Percentiles rank a stretch among this genome's conserved stretches.
Conservation (phyloP, 2,888 invertebrate species). For the Phlogophora meticulosa region DNA sequence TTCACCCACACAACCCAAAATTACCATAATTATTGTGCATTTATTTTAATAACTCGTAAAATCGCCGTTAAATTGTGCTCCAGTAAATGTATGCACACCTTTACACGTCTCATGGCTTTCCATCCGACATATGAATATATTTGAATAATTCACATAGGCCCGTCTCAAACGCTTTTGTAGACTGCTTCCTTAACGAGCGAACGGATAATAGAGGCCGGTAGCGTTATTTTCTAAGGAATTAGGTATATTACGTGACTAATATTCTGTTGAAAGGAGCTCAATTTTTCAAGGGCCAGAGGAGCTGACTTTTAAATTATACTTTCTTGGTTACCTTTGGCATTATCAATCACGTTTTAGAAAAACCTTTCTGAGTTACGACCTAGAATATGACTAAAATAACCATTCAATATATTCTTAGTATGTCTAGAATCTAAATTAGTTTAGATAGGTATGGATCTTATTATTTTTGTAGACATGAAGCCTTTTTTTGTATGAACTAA, state of each 20-base stretch:
- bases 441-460: too few species aligned
- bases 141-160: slow-evolving; percentile 81
- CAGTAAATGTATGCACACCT: slow-evolving; percentile 63
- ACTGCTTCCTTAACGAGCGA: slow-evolving; percentile 66
- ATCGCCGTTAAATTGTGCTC: slow-evolving; percentile 54
- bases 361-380: background rate
- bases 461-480: background rate
- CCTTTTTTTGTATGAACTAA: background rate
- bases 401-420: background rate
- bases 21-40: slow-evolving; percentile 50
- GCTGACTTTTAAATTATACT: slow-evolving; percentile 26
- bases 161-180: slow-evolving; percentile 71
- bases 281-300: slow-evolving; percentile 29
- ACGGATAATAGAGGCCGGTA: slow-evolving; percentile 61
- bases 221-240: slow-evolving; percentile 64
- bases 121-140: slow-evolving; percentile 82
- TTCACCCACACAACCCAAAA: slow-evolving; percentile 23
- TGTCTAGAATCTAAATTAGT: background rate
- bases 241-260: slow-evolving; percentile 54
- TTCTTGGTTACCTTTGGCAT: slow-evolving; percentile 13
- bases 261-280: slow-evolving; percentile 35
- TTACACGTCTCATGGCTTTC: slow-evolving; percentile 72
- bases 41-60: slow-evolving; percentile 55
- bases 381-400: slow-evolving; percentile 5
- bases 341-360: slow-evolving; percentile 33